Evolutionary conservation across 1,140 invertebrate genomes (phyloP).

Genomic region (Drosophila kohkoa): DNA sequence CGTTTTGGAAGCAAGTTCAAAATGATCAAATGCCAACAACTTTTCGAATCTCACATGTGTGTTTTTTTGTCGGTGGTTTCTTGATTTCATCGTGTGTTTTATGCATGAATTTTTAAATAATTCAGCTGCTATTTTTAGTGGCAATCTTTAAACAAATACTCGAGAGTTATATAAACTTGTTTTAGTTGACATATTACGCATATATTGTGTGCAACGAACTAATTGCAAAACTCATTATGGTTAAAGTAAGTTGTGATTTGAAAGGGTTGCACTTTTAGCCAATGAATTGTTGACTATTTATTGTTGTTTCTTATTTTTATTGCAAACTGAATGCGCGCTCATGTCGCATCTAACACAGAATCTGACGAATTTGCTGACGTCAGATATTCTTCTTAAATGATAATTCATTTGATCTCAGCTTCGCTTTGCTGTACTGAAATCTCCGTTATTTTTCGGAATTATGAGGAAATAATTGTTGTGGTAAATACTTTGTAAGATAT

Average conservation of each 20-base stretch:
- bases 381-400: slow-evolving; percentile 6
- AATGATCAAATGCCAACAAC: background rate
- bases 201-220: background rate
- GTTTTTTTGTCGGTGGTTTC: background rate
- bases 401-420: background rate
- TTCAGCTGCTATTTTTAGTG: slow-evolving; percentile 9
- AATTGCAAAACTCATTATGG: slow-evolving; percentile 17
- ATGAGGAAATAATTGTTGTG: background rate
- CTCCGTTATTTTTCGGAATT: background rate
- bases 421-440: background rate
- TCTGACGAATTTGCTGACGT: slow-evolving; percentile 40
- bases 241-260: slow-evolving; percentile 2
- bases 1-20: background rate
- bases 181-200: slow-evolving; percentile 3
- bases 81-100: background rate
- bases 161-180: slow-evolving; percentile 2
- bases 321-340: background rate
- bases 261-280: background rate
- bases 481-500: slow-evolving; percentile 31
- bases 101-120: slow-evolving; percentile 2
- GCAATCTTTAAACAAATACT: background rate
- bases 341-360: background rate
- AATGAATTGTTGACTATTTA: background rate
- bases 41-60: background rate
- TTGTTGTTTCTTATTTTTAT: slow-evolving; percentile 6